Evolutionary conservation across 2,113 vertebrate species (phyloP).

Genomic region (Origma solitaria): DNA sequence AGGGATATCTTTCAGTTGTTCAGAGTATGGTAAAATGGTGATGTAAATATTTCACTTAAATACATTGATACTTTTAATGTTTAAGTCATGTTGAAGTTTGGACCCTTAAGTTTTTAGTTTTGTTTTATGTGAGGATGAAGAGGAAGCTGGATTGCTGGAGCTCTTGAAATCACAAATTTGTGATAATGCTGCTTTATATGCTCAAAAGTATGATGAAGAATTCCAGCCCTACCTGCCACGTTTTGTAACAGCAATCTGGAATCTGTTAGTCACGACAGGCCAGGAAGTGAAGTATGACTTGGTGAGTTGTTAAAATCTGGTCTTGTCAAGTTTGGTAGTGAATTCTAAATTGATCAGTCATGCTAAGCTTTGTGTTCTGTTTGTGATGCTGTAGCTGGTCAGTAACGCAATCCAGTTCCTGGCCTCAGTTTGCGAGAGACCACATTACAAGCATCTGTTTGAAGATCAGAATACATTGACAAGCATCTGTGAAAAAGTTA

Average conservation of each 20-base stretch:
- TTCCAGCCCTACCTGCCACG: constrained; percentile 94
- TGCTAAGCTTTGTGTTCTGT: not conserved
- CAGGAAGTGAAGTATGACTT: constrained; percentile 98
- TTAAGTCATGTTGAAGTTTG: not conserved
- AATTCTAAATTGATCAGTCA: not conserved
- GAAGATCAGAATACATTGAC: constrained; percentile 96
- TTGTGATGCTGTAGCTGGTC: constrained; percentile 80
- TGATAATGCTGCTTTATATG: constrained; percentile 96
- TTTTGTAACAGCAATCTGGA: constrained; percentile 98
- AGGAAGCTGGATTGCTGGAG: constrained; percentile 95
- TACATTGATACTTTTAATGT: not conserved
- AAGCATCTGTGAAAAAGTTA: constrained; percentile 98
- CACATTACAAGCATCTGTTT: constrained; percentile 97
- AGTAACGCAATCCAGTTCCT: constrained; percentile 98
- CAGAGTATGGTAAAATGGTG: not conserved
- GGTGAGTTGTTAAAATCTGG: constrained; percentile 73
- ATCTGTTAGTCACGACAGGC: constrained; percentile 94
- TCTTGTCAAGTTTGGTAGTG: not conserved
- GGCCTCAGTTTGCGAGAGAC: constrained; percentile 95
- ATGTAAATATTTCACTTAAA: not conserved
- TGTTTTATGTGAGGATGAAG: constrained; percentile 86
- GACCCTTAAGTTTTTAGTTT: constrained; percentile 49
- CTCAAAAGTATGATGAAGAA: constrained; percentile 98
- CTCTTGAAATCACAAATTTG: constrained; percentile 97
- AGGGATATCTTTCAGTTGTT: not conserved